Evolutionary conservation across 2,888 invertebrate species (phyloP).

Genomic region (Rhorus exstirpatorius): DNA sequence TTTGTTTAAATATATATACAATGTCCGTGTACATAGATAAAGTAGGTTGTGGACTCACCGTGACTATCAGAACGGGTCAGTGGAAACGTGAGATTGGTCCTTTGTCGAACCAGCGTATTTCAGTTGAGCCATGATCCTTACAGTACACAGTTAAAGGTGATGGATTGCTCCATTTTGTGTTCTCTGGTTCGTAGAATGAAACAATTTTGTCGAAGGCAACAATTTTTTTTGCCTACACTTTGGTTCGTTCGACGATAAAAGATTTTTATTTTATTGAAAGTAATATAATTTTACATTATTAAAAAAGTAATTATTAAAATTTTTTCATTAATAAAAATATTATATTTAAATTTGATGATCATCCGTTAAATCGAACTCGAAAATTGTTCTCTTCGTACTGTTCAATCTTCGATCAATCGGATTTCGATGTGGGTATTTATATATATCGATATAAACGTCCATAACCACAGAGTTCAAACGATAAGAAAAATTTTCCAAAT

Average conservation of each 20-base stretch:
- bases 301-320: neutral
- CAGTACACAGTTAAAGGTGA: constrained; percentile 47
- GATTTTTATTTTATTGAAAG: neutral
- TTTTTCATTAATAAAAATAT: neutral
- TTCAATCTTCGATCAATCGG: neutral
- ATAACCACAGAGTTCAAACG: neutral
- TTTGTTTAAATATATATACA: neutral
- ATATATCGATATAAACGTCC: neutral
- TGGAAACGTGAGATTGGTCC: constrained; percentile 57
- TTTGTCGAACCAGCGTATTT: constrained; percentile 50
- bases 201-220: neutral
- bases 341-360: neutral
- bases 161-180: constrained; percentile 16
- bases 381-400: neutral
- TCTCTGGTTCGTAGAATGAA: constrained; percentile 1
- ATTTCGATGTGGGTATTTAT: neutral
- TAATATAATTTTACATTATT: neutral
- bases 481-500: neutral
- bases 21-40: constrained; percentile 4
- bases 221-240: neutral
- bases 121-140: constrained; percentile 17
- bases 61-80: constrained; percentile 31
- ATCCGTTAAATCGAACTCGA: neutral
- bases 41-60: neutral
- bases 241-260: neutral